phyloP scores from a whole-genome alignment of 1,140 invertebrate species.

The Drosophila rufa region DNA sequence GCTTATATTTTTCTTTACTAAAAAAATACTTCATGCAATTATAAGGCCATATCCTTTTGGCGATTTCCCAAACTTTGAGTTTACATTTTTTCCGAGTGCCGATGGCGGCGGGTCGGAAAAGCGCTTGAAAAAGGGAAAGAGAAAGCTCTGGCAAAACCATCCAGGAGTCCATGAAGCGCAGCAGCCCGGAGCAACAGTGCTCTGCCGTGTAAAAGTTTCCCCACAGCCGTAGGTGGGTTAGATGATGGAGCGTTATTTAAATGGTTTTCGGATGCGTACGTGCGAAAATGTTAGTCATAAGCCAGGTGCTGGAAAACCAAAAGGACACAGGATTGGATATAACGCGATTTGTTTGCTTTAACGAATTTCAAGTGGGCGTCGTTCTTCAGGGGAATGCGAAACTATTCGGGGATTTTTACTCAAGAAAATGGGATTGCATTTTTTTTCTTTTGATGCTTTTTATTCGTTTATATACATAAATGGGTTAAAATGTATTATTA shows the following conservation, averaged over 20 bases:
- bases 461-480: too few species aligned
- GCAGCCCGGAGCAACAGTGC: constrained; percentile 32
- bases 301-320: constrained; percentile 15
- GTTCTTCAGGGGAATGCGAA: neutral
- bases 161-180: constrained; percentile 41
- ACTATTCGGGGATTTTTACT: neutral
- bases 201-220: constrained; percentile 66
- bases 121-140: neutral
- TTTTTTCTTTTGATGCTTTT: too few species aligned
- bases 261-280: constrained; percentile 78
- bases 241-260: constrained; percentile 81
- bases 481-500: too few species aligned
- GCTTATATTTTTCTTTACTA: neutral
- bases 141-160: constrained; percentile 25
- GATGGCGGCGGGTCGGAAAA: constrained; percentile 20
- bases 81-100: constrained; percentile 8
- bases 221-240: constrained; percentile 14
- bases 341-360: constrained; percentile 41
- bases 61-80: neutral
- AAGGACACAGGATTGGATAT: constrained; percentile 1
- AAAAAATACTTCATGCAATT: neutral
- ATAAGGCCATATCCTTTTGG: neutral
- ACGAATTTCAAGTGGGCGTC: neutral
- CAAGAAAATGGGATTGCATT: neutral
- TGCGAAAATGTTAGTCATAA: constrained; percentile 75